Base-by-base conservation (phyloP, 2,797 vertebrate genomes). In the Muscicapa comitata region DNA sequence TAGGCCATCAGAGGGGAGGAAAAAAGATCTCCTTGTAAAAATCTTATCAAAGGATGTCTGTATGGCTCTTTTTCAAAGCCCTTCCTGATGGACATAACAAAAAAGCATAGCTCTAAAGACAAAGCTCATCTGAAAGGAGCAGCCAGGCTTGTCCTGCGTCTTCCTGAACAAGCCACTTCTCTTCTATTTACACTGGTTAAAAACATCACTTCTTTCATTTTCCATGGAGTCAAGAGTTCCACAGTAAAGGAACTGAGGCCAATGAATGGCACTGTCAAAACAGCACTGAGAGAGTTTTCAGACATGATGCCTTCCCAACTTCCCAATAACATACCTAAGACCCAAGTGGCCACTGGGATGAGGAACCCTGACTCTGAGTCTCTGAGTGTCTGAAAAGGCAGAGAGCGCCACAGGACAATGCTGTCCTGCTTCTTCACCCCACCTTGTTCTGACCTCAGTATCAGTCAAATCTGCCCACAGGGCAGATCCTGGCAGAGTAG, bases 11-110 rank as follows among this genome's bases (percentile, higher is more conserved):
- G 78, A 90, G 33, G 33, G 37, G 66, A 88, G n/a, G n/a, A 21
- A 88, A 90, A 94, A 91, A 85, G 91, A 92, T 68, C 67, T 92
- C 89, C 94, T 95, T 97, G 92, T 95, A 91, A 83, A 94, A 89
- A 75, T 63, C 85, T 88, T 95, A 96, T 94, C 94, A 97, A 97
- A 96, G 93, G 92, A 90, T 78, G 77, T 61, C 93, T 96, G 87
- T 82, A 75, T 29, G 37, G 61, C 50, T 94, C 83, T 63, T 92
- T 90, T 94, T 93, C 92, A 96, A 94, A 94, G 90, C 72, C 88
- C 67, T 93, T 95, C 88, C 94, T 91, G 90, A 95, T 78, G 83
- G 84, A 90, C 75, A 66, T 33, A 96, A 96, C 81, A 96, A 91
- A 95, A 94, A 91, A 33, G 53, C 72, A 89, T 3, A 86, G 87